Evolutionary conservation across 2,113 vertebrate species (phyloP).

Genomic region (Centropus bengalensis): DNA sequence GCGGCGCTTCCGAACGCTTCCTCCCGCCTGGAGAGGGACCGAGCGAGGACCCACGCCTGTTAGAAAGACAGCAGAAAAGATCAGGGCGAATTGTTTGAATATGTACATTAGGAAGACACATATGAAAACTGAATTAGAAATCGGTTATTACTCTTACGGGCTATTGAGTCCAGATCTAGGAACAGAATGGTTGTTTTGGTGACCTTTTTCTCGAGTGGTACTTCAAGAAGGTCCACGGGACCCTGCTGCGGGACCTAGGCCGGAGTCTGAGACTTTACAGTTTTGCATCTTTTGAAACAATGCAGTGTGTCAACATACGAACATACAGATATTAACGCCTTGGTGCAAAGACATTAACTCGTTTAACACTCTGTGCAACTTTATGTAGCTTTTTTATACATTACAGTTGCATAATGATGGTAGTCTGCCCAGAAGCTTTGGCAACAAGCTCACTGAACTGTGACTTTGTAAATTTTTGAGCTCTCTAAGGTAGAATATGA

Average conservation of each 20-base stretch:
- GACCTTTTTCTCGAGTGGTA: background rate
- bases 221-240: background rate
- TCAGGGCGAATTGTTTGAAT: background rate
- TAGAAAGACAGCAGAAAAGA: background rate
- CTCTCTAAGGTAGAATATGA: constrained; percentile 15
- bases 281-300: background rate
- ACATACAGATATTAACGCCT: background rate
- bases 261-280: background rate
- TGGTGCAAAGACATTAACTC: background rate
- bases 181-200: background rate
- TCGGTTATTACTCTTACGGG: background rate
- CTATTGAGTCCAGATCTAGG: background rate
- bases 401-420: background rate
- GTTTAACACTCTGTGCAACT: background rate
- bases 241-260: background rate
- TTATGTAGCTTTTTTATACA: background rate
- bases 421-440: constrained; percentile 15
- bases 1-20: background rate
- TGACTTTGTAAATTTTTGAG: constrained; percentile 42
- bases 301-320: background rate
- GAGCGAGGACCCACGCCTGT: background rate
- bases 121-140: background rate
- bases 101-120: background rate
- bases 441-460: constrained; percentile 10
- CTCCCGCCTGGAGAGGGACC: background rate